Percentiles rank a stretch among this genome's conserved stretches.
Conservation (phyloP, 2,888 invertebrate genomes). For the Galeopsomyia nigrocyanea region DNA sequence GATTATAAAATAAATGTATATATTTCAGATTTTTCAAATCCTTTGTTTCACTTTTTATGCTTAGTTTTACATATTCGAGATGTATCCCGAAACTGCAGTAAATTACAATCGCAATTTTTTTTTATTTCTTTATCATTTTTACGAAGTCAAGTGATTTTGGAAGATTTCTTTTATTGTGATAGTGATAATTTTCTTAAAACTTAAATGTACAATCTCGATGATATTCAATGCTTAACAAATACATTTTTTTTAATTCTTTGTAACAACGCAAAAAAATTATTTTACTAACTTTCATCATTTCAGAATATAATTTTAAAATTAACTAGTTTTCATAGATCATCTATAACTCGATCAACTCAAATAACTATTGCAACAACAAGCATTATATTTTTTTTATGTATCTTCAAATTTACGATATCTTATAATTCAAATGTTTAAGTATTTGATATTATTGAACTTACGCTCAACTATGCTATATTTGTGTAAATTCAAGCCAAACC, state of each 20-base stretch:
- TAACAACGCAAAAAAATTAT: too few species aligned
- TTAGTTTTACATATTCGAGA: slow-evolving; percentile 49
- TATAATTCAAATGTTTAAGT: slow-evolving; percentile 13
- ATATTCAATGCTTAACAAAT: not conserved
- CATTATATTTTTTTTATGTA: slow-evolving; percentile 14
- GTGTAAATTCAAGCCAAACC: too few species aligned
- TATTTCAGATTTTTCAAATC: slow-evolving; percentile 56
- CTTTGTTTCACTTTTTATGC: slow-evolving; percentile 52
- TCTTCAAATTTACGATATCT: not conserved
- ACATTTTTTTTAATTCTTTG: not conserved
- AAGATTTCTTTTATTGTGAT: slow-evolving; percentile 14
- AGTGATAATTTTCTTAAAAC: not conserved
- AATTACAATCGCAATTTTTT: slow-evolving; percentile 37
- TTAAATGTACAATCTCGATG: not conserved
- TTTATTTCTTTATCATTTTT: slow-evolving; percentile 23
- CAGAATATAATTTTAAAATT: slow-evolving; percentile 9
- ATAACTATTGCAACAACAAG: slow-evolving; percentile 12
- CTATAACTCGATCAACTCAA: slow-evolving; percentile 22
- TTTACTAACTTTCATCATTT: slow-evolving; percentile 3
- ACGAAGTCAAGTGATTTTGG: slow-evolving; percentile 30
- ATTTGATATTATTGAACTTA: slow-evolving; percentile 17
- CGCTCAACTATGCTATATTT: too few species aligned
- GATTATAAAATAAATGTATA: slow-evolving; percentile 56
- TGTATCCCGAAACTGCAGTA: slow-evolving; percentile 30
- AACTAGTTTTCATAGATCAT: slow-evolving; percentile 3